phyloP scores from a whole-genome alignment of 2,888 invertebrate species.

The Drosophila incognita region DNA sequence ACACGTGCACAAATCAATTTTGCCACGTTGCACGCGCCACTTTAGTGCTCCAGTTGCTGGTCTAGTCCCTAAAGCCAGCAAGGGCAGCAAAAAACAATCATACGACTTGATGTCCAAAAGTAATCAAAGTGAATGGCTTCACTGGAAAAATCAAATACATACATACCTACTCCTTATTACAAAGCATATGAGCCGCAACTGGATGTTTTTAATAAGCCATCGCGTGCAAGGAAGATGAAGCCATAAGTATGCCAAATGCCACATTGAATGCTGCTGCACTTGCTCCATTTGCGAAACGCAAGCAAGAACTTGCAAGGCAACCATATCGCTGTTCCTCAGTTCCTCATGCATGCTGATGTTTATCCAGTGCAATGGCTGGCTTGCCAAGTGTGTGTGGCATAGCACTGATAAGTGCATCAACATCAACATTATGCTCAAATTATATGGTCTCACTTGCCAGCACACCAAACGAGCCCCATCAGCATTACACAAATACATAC shows the following conservation, averaged over 20 bases:
- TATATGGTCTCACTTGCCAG: conserved; percentile 67
- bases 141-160: conserved; percentile 43
- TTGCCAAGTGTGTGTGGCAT: conserved; percentile 54
- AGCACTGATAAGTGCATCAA: conserved; percentile 71
- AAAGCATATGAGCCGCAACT: conserved; percentile 12
- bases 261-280: conserved; percentile 40
- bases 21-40: conserved; percentile 40
- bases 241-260: conserved; percentile 53
- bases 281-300: conserved; percentile 3
- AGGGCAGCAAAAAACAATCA: conserved; percentile 65
- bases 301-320: conserved; percentile 17
- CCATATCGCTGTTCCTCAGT: conserved; percentile 51
- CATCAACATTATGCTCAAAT: conserved; percentile 76
- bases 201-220: conserved; percentile 70
- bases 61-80: conserved; percentile 29
- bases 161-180: conserved; percentile 1
- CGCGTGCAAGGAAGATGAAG: conserved; percentile 30
- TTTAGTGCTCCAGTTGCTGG: conserved; percentile 32
- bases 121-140: conserved; percentile 69
- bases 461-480: conserved; percentile 62
- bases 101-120: conserved; percentile 68
- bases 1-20: conserved; percentile 79
- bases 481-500: conserved; percentile 59
- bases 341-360: conserved; percentile 57
- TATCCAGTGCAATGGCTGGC: conserved; percentile 60